A percentile compares a stretch with the other conserved stretches of the same genome.
Evolutionary conservation across 2,113 vertebrate species (phyloP).

Genomic region (Melanerpes aurifrons): DNA sequence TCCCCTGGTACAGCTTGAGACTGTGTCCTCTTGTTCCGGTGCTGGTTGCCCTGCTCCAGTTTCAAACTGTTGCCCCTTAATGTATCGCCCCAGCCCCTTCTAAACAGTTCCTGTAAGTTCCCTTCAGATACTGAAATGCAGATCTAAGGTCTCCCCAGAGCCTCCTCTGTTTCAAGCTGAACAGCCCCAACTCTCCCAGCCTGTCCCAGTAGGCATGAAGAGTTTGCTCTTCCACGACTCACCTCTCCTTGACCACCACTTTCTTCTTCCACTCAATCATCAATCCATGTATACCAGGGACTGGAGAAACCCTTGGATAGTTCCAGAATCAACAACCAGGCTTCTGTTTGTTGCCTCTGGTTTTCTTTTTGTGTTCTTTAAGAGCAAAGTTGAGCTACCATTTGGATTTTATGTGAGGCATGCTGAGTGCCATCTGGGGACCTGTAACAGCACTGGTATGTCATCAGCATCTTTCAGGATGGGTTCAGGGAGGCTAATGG

Average conservation of each 20-base stretch:
- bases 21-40: no score
- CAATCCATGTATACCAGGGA: rapidly evolving
- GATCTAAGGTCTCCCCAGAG: no score
- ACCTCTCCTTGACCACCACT: rapidly evolving
- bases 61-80: no score
- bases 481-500: neutral
- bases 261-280: rapidly evolving
- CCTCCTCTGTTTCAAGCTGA: no score
- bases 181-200: no score
- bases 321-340: neutral
- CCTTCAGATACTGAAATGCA: no score
- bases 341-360: neutral
- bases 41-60: no score
- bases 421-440: neutral
- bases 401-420: neutral
- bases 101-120: no score
- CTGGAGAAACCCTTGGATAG: neutral
- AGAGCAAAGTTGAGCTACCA: neutral
- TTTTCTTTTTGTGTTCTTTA: neutral
- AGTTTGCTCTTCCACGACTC: rapidly evolving
- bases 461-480: neutral
- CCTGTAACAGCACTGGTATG: neutral
- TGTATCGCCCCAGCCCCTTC: no score
- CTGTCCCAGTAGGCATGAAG: neutral
- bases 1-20: no score